phyloP scores from a whole-genome alignment of 2,797 vertebrate species.

The Chloroceryle inda region DNA sequence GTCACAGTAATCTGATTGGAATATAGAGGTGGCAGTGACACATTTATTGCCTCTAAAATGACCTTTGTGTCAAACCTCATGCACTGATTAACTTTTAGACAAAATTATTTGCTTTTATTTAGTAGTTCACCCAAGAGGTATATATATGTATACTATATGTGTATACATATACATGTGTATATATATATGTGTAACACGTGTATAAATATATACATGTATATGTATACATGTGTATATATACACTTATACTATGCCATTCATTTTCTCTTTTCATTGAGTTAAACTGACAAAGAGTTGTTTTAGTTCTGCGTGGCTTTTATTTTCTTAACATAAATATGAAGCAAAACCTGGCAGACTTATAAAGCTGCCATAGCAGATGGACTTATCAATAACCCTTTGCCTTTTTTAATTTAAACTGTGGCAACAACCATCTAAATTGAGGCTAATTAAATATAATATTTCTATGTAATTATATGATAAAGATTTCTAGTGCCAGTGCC shows the following conservation, averaged over 20 bases:
- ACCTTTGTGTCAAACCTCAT: background rate
- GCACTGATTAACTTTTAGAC: background rate
- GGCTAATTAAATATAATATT: constrained; percentile 61
- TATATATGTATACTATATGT: background rate
- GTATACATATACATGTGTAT: no score
- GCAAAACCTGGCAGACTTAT: background rate
- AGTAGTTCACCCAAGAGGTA: background rate
- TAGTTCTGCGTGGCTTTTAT: background rate
- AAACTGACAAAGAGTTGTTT: background rate
- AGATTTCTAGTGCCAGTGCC: constrained; percentile 36
- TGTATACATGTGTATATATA: no score
- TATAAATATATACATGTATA: no score
- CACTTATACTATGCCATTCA: background rate
- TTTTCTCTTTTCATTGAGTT: background rate
- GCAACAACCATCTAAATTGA: constrained; percentile 9
- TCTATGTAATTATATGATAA: constrained; percentile 46
- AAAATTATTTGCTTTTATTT: background rate
- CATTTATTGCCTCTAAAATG: background rate
- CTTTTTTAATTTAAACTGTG: constrained; percentile 8
- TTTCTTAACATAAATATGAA: background rate
- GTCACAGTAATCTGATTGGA: background rate
- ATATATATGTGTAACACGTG: no score
- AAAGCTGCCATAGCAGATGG: background rate
- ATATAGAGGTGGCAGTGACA: background rate
- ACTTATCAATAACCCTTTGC: background rate